Percentiles rank a stretch among this genome's conserved stretches.
phyloP scores from a whole-genome alignment of 2,797 vertebrate species.

The Anolis apletophallus region DNA sequence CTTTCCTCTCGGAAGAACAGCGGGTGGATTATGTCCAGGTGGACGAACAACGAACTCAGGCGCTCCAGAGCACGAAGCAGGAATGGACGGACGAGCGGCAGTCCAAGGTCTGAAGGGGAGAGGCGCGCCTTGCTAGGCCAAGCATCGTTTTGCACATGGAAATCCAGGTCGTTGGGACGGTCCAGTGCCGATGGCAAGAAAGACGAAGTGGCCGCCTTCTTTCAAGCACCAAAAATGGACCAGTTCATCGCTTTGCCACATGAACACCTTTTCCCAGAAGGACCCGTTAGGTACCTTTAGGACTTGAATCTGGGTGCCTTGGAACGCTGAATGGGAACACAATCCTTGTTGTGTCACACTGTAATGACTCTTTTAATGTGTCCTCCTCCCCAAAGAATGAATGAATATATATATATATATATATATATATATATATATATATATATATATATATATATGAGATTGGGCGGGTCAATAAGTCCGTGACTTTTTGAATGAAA shows the following conservation, averaged over 20 bases:
- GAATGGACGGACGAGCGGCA: conserved; percentile 96
- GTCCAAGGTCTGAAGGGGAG: conserved; percentile 86
- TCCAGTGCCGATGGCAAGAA: conserved; percentile 42
- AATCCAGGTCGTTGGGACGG: conserved; percentile 52
- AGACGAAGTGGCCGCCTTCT: conserved; percentile 1
- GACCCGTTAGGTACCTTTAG: conserved; percentile 68
- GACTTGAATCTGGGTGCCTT: neutral
- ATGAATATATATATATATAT: too few relatives aligned
- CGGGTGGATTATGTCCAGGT: conserved; percentile 96
- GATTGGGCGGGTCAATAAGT: too few relatives aligned
- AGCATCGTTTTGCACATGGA: conserved; percentile 66
- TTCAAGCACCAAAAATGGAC: conserved; percentile 9
- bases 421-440: too few relatives aligned
- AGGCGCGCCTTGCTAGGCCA: neutral
- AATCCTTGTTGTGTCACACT: conserved; percentile 61
- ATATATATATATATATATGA: too few relatives aligned
- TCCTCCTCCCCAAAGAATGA: too few relatives aligned
- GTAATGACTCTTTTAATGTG: too few relatives aligned
- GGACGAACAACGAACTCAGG: conserved; percentile 97
- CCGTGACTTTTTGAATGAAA: too few relatives aligned
- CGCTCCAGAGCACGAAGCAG: conserved; percentile 93
- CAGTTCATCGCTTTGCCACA: conserved; percentile 33
- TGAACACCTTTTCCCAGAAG: conserved; percentile 51
- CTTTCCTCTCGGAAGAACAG: conserved; percentile 86
- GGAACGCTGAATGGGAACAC: conserved; percentile 59